These are phyloP conservation scores for Mormyrus hasselquistii DNA, from an alignment of 2,797 vertebrate genomes.

Conservation along the genomic window DNA sequence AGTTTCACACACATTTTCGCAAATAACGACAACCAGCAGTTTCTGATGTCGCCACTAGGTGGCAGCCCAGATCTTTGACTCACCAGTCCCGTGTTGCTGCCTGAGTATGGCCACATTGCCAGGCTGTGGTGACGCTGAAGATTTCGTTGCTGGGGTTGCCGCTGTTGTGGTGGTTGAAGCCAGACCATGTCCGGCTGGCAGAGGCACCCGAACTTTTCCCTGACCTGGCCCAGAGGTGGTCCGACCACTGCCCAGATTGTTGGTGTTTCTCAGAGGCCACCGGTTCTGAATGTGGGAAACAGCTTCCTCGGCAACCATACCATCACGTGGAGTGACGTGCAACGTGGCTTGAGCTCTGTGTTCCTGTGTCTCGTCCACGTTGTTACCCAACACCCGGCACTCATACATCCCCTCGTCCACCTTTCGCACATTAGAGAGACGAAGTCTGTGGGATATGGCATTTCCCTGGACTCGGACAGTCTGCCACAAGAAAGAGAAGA, in stretches of 20 bases:
- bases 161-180: constrained; percentile 25
- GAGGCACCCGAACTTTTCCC: constrained; percentile 48
- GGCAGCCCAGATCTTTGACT: constrained; percentile 54
- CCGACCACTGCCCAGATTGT: constrained; percentile 42
- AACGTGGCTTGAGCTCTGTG: constrained; percentile 77
- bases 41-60: constrained; percentile 30
- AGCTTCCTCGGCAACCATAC: constrained; percentile 83
- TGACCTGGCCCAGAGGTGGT: constrained; percentile 53
- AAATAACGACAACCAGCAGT: background rate
- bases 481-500: constrained; percentile 50
- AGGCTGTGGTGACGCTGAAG: constrained; percentile 66
- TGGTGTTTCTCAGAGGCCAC: constrained; percentile 64
- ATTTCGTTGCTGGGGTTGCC: constrained; percentile 49
- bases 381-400: constrained; percentile 83
- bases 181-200: constrained; percentile 40
- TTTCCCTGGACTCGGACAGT: constrained; percentile 88
- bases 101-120: constrained; percentile 66
- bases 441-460: constrained; percentile 86
- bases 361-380: constrained; percentile 79
- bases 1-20: background rate
- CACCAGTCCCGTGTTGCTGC: constrained; percentile 75
- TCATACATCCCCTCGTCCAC: constrained; percentile 86
- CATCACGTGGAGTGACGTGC: constrained; percentile 66
- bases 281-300: constrained; percentile 87
- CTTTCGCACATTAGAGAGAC: constrained; percentile 76